Base-by-base conservation (phyloP, 2,888 invertebrate species). In the Ptilodon capucinus region DNA sequence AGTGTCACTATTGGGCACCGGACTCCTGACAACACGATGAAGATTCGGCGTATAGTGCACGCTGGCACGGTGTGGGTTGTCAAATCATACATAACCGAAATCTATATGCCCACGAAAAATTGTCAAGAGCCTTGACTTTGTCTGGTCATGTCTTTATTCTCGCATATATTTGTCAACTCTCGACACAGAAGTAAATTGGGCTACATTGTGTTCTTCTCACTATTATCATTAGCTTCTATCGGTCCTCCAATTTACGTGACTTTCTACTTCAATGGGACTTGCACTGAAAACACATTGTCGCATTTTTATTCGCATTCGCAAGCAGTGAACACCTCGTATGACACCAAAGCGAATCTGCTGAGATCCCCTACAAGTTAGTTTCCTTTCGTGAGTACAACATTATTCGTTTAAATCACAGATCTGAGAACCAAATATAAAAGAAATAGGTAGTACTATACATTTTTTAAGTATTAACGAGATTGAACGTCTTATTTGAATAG, bases 181-280 rank as follows among this genome's bases (percentile, higher is more conserved):
- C 44, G 36, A 8, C 46, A 34, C 8, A 59, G 61, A 17, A 67
- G 68, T 30, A 77, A 68, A 16, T 28, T 73, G 19, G 46, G 46
- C 6, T 80, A 74, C 43, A 52, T 84, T 9, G 13, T 76, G 2
- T 14, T 82, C 5, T 80, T 86, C 46, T 21, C 73, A 2, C 5
- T 77, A 3, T 54, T 87, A n/a, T 75, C 79, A 2, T 14, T 82
- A 2, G 39, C 70, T 2, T 76, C 88, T 0, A 53, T 87, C 16
- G 60, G 64, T n/a, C 84, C 82, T 0, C 64, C 87, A 0, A 59
- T 86, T 35, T 87, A 81, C 51, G 79, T 82, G 9, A 79, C 84
- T 13, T 74, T 80, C 51, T 81, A 79, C 41, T 44, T 47, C 1
- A 25, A 62, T 13, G 65, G 69, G 0, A 44, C 42, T n/a, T 88